Base-by-base conservation (phyloP, 2,797 vertebrate species). In the Megalops cyprinoides region DNA sequence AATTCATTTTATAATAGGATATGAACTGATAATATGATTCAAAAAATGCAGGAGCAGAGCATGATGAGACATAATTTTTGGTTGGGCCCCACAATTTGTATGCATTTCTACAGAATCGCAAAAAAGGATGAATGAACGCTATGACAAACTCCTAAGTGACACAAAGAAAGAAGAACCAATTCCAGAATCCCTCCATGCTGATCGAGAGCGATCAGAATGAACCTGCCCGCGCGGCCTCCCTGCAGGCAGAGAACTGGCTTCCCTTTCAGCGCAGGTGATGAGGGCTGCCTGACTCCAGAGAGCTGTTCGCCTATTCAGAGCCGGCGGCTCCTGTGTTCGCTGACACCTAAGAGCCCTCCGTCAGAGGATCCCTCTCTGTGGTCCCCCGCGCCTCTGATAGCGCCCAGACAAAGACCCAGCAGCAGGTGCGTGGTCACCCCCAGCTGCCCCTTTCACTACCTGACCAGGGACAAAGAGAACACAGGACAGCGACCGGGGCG, bases 401-500 rank as follows among this genome's bases (percentile, higher is more conserved):
- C n/a, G 14, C 23, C 31, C 10, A 51, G 4, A 44, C 67, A 48
- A 31, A 51, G n/a, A 31, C 5, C 14, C 5, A 34, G 60, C 60
- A 73, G 44, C 37, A 73, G 69, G 69, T 73, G 39, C 18, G 6
- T 25, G 18, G 69, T n/a, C 69, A 42, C 44, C 69, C 44, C 42
- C 39, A 73, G 18, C 69, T 37, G 3, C 9, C 20, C 44, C 69
- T 73, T 73, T 42, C 44, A 25, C 69, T 73, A 46, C 69, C 44
- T 73, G 69, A 15, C 18, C 8, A 23, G 69, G 5, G 18, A 73
- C 44, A 73, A 73, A 73, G 69, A 73, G n/a, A 73, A 25, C 69
- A 65, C 25, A 34, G 31, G 60, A 34, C 69, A 42, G 39, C 15
- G 39, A 44, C 9, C 10, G 10, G 39, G 48, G n/a, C n/a, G 10